A percentile compares a stretch with the other conserved stretches of the same genome.
Evolutionary conservation across 2,888 invertebrate species (phyloP).

Genomic region (Leucania comma): DNA sequence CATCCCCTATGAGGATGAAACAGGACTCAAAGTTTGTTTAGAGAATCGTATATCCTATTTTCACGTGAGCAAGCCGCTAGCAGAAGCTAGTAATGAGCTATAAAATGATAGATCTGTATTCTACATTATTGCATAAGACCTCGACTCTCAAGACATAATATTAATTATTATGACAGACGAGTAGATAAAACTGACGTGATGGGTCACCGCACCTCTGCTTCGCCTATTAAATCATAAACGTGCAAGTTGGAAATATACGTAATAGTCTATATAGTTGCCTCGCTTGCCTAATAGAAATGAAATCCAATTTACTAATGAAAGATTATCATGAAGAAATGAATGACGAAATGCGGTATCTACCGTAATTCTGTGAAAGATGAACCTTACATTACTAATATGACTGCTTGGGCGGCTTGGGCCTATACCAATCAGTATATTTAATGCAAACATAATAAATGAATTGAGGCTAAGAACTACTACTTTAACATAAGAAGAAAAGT

Average conservation of each 20-base stretch:
- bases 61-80: no score
- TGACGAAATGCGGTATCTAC: constrained; percentile 8
- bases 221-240: constrained; percentile 55
- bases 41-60: no score
- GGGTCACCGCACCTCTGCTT: constrained; percentile 49
- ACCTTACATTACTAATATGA: not conserved
- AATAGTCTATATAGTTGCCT: constrained; percentile 29
- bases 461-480: no score
- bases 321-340: constrained; percentile 24
- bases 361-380: constrained; percentile 4
- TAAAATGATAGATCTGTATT: constrained; percentile 8
- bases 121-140: constrained; percentile 17
- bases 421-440: no score
- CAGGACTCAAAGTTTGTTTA: no score
- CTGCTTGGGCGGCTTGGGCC: not conserved
- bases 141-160: constrained; percentile 21
- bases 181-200: constrained; percentile 49
- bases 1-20: no score
- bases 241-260: constrained; percentile 37
- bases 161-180: constrained; percentile 48
- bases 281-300: constrained; percentile 29
- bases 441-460: no score
- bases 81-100: not conserved
- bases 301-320: constrained; percentile 41
- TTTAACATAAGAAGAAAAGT: not conserved